Base-by-base conservation (phyloP, 1,140 invertebrate genomes). In the Pseudomyrmex concolor region DNA sequence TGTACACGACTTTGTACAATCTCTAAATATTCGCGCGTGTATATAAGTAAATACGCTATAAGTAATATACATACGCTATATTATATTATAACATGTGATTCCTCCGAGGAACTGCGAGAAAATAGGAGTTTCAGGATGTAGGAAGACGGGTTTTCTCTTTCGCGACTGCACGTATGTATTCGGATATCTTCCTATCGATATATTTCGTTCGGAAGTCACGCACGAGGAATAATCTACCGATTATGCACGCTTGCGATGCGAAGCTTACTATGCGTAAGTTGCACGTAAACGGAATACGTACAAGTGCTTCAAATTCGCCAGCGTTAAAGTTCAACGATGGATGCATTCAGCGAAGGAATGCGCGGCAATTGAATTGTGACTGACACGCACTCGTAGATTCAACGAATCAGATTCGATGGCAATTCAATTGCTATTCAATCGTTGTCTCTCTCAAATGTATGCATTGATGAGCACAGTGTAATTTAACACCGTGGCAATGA, bases 141-240 rank as follows among this genome's bases (percentile, higher is more conserved):
- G 86, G 84, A 88, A 89, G 88, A 86, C 81, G 77, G 74, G 57
- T 85, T 84, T 85, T 60, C 34, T 34, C 34, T 85, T 19, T 59
- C 57, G 25, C 19, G 48, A 45, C 7, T 51, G 22, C 48, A 55
- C 43, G 45, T 54, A 10, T 55, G 0, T 60, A 54, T 50, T 12
- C 76, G 12, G 10, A 3, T n/a, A 43, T 19, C 13, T 15, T 59
- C 43, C 57, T 45, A 2, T 51, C 60, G 45, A 51, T 57, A 51
- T 57, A 25, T 62, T 43, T 63, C 22, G 2, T 45, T 19, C 7
- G 2, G 5, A 17, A 3, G 22, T 48, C 59, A n/a, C 22, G 45
- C 64, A 8, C 62, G 7, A 34, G 34, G 34, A 34, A 34, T 25
- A 45, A 50, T 8, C 19, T 34, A 9, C 63, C 19, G n/a, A 60